phyloP scores from a whole-genome alignment of 2,888 invertebrate species.

The Galerucella calmariensis region DNA sequence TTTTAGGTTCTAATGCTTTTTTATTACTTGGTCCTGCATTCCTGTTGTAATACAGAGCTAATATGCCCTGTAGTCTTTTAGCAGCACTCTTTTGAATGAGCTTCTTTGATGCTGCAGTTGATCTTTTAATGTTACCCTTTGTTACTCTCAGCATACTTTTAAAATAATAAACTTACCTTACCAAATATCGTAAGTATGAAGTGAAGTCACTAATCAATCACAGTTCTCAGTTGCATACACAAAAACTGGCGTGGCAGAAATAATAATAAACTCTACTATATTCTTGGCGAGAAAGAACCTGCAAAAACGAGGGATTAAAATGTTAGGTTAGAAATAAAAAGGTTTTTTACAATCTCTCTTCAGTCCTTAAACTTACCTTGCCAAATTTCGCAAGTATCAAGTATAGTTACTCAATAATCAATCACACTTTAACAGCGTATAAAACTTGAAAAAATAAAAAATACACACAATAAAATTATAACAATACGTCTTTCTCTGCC shows the following conservation, averaged over 20 bases:
- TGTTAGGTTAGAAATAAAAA: background rate
- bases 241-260: background rate
- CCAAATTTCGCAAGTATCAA: too few relatives aligned
- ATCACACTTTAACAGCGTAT: too few relatives aligned
- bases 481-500: too few relatives aligned
- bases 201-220: background rate
- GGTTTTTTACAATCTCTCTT: background rate
- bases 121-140: background rate
- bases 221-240: background rate
- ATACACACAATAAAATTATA: too few relatives aligned
- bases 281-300: background rate
- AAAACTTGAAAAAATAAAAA: too few relatives aligned
- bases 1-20: background rate
- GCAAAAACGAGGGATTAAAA: background rate
- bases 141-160: background rate
- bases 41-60: background rate
- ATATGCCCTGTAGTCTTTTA: background rate
- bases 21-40: background rate
- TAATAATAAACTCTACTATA: too few relatives aligned
- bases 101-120: background rate
- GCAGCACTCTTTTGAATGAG: conserved; percentile 1
- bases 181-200: background rate
- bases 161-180: background rate
- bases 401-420: too few relatives aligned
- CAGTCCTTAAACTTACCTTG: too few relatives aligned